Evolutionary conservation across 2,888 invertebrate species (phyloP), one percentile per base, ranked within the genome.

Genomic region (Heliconius aoede): DNA sequence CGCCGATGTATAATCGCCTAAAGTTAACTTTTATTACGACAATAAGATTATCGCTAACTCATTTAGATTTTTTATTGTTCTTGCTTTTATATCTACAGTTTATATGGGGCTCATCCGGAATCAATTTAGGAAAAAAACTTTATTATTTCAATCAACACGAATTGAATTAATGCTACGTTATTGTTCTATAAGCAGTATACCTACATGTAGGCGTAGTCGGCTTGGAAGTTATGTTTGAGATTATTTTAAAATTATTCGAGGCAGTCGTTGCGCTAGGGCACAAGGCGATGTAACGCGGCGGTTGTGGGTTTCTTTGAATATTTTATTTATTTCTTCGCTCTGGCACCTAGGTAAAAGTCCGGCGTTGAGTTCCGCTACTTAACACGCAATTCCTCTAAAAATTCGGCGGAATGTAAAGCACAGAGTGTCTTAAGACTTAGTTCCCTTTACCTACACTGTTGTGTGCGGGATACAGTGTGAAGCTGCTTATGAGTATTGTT

Each of bases 11-110:
- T 78, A 75, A 72, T 79, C 67, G 26, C 58, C 58, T 55, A 67
- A 77, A 75, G 77, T 79, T 78, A 76, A 73, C 69, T 78, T 80
- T 79, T 80, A 80, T 80, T 76, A 78, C 80, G 76, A 71, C 80
- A 78, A 75, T 80, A 78, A 78, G 76, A 78, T 80, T 80, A 80
- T 80, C 80, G 78, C 80, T 74, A 80, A 78, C 78, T 80, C 76
- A 80, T 78, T 80, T 80, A 75, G 80, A 75, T 73, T 78, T 78
- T 80, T 80, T 80, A 80, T 80, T 80, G 78, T 80, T 80, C 78
- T 77, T 74, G 76, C 75, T 77, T 80, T 80, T 80, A 80, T 80
- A 78, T 80, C 78, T 78, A 80, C 76, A 75, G 76, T 78, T 80
- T 80, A 80, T 80, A 76, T 76, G 73, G 67, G 76, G 74, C 67